A percentile compares a stretch with the other conserved stretches of the same genome.
These are phyloP conservation scores for Rhinophrynus dorsalis DNA, from an alignment of 2,797 vertebrate genomes.

Conservation along the genomic window DNA sequence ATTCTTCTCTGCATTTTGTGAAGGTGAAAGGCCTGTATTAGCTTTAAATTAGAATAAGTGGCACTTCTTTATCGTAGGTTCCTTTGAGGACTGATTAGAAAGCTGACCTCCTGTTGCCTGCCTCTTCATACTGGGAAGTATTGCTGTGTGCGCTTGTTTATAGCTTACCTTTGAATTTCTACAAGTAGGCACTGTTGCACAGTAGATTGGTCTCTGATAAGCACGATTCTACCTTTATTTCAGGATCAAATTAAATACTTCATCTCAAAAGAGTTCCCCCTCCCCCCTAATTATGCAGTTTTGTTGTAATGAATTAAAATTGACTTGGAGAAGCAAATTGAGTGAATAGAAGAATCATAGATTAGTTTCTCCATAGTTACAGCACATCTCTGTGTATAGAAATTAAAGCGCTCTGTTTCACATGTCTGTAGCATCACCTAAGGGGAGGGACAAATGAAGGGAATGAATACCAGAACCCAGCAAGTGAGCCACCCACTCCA, in stretches of 20 bases:
- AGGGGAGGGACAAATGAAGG: conserved; percentile 8
- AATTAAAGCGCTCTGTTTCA: conserved; percentile 52
- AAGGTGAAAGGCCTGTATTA: conserved; percentile 70
- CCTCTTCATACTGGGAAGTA: conserved; percentile 58
- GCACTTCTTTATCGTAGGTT: conserved; percentile 72
- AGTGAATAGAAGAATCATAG: conserved; percentile 58
- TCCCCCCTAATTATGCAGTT: conserved; percentile 64
- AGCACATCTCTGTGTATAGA: conserved; percentile 58
- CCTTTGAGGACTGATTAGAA: conserved; percentile 77
- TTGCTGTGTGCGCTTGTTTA: conserved; percentile 65
- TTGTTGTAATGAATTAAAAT: conserved; percentile 68
- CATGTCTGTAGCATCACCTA: conserved; percentile 41
- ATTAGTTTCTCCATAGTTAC: conserved; percentile 68
- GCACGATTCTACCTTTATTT: conserved; percentile 49
- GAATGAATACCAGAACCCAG: conserved; percentile 11
- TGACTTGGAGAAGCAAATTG: conserved; percentile 65
- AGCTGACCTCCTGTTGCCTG: conserved; percentile 65
- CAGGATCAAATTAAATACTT: conserved; percentile 64
- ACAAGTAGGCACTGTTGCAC: conserved; percentile 38
- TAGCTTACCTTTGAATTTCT: conserved; percentile 64
- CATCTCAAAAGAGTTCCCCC: conserved; percentile 61
- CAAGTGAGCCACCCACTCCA: conserved; percentile 16
- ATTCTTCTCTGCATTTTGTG: conserved; percentile 74
- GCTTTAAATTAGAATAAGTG: conserved; percentile 79
- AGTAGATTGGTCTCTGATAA: conserved; percentile 53